phyloP scores from a whole-genome alignment of 2,113 vertebrate species.

The Merops nubicus region DNA sequence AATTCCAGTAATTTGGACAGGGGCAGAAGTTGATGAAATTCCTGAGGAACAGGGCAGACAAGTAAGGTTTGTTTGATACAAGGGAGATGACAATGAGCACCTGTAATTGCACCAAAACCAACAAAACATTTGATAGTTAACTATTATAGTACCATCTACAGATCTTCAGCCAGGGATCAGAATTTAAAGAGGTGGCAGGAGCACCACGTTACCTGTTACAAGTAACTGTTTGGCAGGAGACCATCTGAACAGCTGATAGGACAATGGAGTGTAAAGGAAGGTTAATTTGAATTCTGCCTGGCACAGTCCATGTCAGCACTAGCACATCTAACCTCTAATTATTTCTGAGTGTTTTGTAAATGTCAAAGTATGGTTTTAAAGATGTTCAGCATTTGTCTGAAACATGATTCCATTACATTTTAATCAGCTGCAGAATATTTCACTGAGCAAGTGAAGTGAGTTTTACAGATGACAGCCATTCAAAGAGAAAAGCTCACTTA shows the following conservation, averaged over 20 bases:
- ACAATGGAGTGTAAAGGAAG: not conserved
- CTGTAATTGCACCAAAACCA: not conserved
- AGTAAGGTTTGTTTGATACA: not conserved
- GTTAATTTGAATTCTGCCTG: not conserved
- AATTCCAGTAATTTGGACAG: not conserved
- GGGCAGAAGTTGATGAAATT: not conserved
- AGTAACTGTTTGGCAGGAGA: not conserved
- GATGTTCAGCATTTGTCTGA: not conserved
- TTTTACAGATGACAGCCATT: not conserved
- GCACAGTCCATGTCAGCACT: not conserved
- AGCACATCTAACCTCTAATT: not conserved
- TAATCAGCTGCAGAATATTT: not conserved
- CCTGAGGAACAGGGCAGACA: rapidly evolving
- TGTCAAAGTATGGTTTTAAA: not conserved
- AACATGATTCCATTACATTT: not conserved
- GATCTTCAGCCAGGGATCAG: not conserved
- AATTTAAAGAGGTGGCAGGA: not conserved
- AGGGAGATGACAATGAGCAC: not conserved
- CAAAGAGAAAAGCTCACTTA: not conserved
- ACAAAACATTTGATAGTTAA: not conserved
- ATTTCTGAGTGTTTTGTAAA: not conserved
- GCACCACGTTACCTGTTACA: not conserved
- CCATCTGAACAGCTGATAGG: rapidly evolving
- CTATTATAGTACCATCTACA: not conserved
- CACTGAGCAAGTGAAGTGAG: not conserved